Base-by-base conservation (phyloP, 2,888 invertebrate species). In the Bellardia pandia region DNA sequence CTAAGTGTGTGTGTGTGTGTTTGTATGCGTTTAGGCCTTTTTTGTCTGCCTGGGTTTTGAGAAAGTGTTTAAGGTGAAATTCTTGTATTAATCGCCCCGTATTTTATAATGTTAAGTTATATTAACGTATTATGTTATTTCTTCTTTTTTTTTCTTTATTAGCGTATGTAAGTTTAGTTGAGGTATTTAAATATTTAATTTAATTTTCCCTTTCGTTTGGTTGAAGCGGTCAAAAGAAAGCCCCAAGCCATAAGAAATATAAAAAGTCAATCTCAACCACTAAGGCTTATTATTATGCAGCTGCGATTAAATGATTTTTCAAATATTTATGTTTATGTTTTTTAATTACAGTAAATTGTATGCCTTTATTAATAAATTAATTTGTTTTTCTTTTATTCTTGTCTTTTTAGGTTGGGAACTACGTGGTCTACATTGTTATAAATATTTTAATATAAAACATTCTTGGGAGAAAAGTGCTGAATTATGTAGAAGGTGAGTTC, bases 391-490 rank as follows among this genome's bases (percentile, higher is more conserved):
- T 91, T 90, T 92, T 86, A 89, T 90, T 86, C 89, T 90, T 93
- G 94, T 91, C 96, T 96, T 96, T 96, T 76, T 96, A 98, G 98
- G 98, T 92, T 98, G 98, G 98, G 98, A 98, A 94, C 95, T 98
- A 91, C 96, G 96, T 94, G 98, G 98, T 92, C 96, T 98, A 92
- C 96, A 98, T 94, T 98, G 98, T 95, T 98, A 98, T 94, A 98
- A 97, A 95, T 98, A 97, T 95, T 98, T 98, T 94, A 97, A 97
- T 94, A 98, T 98, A 93, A 96, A 96, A 94, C 98, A 98, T 95
- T 98, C 98, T 89, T 98, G 98, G 98, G 97, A 97, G 94, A 98
- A 98, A 95, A 98, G 98, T 90, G 98, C 98, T 89, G 98, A 98
- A 94, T 95, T 98, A 94, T 98, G 98, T 95, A 96, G 97, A 95